phyloP scores from a whole-genome alignment of 37 sponge, comb jelly and placozoan genomes.

The Cladorhizidae sp. region DNA sequence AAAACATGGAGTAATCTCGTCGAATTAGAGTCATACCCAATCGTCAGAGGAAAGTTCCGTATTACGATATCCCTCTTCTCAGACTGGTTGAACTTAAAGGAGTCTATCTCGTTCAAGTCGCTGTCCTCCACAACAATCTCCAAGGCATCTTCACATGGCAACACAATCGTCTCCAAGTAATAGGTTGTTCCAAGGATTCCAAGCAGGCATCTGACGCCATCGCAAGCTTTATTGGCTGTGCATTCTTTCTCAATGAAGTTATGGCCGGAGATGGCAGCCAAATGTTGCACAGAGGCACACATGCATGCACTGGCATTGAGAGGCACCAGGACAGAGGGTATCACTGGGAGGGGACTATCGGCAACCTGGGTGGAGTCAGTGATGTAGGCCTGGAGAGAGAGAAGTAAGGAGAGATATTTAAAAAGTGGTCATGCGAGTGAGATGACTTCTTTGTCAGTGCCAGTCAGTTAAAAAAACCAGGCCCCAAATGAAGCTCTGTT shows the following conservation, averaged over 20 bases:
- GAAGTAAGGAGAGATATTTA: neutral
- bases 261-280: neutral
- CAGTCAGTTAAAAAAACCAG: too few species aligned
- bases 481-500: too few species aligned
- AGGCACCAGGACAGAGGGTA: conserved; percentile 15
- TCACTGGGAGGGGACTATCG: neutral
- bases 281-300: conserved; percentile 33
- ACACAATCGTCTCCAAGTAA: conserved; percentile 19
- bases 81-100: neutral
- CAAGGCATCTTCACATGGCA: conserved; percentile 25
- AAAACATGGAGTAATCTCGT: conserved; percentile 35
- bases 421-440: neutral
- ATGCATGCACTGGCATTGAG: conserved; percentile 29
- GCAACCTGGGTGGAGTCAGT: neutral
- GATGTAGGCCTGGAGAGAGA: neutral
- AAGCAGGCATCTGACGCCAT: conserved; percentile 25
- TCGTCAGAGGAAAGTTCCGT: neutral
- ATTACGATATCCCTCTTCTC: neutral
- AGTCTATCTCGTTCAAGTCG: neutral
- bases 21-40: neutral
- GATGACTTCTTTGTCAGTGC: too few species aligned
- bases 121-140: conserved; percentile 16
- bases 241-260: conserved; percentile 10
- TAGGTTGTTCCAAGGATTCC: neutral
- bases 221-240: conserved; percentile 14